These are phyloP conservation scores for Ataeniobius toweri DNA, from an alignment of 2,797 vertebrate species.

Conservation along the genomic window DNA sequence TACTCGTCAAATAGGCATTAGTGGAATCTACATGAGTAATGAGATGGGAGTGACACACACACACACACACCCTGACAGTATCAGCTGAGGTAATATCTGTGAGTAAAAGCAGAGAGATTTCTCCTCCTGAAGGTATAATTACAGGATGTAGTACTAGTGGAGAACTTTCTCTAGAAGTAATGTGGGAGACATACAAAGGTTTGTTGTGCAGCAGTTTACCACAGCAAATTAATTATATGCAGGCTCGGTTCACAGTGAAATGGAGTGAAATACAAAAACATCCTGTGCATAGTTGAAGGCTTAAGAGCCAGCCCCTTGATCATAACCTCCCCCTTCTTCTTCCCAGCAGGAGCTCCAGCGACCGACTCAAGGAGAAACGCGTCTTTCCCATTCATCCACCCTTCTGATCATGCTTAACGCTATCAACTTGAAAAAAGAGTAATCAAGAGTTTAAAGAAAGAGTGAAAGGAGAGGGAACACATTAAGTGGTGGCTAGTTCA, in stretches of 20 bases:
- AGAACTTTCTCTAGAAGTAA: conserved; percentile 26
- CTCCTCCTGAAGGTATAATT: conserved; percentile 41
- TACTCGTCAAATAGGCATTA: conserved; percentile 77
- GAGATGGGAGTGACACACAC: conserved; percentile 51
- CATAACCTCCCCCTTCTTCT: conserved; percentile 63
- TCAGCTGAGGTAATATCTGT: conserved; percentile 47
- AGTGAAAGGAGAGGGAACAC: conserved; percentile 42
- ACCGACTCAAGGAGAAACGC: conserved; percentile 64
- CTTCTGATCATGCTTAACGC: conserved; percentile 67
- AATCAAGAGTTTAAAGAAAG: conserved; percentile 69
- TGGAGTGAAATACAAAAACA: conserved; percentile 26
- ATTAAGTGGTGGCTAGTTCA: conserved; percentile 55
- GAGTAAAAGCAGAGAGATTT: conserved; percentile 23
- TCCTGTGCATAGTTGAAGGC: conserved; percentile 39
- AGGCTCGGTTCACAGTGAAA: conserved; percentile 25
- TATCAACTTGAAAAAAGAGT: conserved; percentile 53
- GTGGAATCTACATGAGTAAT: conserved; percentile 72
- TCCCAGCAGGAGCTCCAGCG: conserved; percentile 52
- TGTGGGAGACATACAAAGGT: conserved; percentile 26
- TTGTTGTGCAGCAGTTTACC: conserved; percentile 38
- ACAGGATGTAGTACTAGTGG: conserved; percentile 20
- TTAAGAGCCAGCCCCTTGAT: conserved; percentile 62
- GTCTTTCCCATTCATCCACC: conserved; percentile 50
- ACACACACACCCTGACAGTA: conserved; percentile 12
- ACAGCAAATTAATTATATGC: conserved; percentile 37